Evolutionary conservation across 2,888 invertebrate species (phyloP).

Genomic region (Pogonocherus hispidulus): DNA sequence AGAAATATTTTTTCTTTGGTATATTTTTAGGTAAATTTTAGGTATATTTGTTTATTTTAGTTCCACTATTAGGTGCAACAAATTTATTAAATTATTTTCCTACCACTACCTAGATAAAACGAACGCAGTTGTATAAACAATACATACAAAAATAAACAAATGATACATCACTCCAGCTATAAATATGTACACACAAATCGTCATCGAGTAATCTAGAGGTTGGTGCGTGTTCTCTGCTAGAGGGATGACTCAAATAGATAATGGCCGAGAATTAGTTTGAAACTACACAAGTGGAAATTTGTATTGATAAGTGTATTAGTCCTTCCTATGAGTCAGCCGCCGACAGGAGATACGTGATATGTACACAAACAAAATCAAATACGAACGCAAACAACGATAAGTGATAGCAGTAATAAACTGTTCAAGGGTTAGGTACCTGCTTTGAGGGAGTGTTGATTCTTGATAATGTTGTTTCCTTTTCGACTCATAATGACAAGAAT

Average conservation of each 20-base stretch:
- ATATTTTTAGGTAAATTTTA: too few relatives aligned
- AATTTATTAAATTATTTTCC: too few relatives aligned
- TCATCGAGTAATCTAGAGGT: neutral
- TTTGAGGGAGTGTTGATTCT: too few relatives aligned
- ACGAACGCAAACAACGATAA: neutral
- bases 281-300: conserved; percentile 2
- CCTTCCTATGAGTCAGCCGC: neutral
- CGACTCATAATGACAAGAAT: too few relatives aligned
- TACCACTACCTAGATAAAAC: too few relatives aligned
- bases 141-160: neutral
- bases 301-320: conserved; percentile 9
- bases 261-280: neutral
- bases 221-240: too few relatives aligned
- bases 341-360: neutral
- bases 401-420: too few relatives aligned
- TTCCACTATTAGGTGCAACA: too few relatives aligned
- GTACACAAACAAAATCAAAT: conserved; percentile 13
- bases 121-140: neutral
- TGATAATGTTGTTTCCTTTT: too few relatives aligned
- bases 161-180: neutral
- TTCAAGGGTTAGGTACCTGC: too few relatives aligned
- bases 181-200: conserved; percentile 8
- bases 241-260: conserved; percentile 5
- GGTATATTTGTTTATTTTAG: too few relatives aligned
- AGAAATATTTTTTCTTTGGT: too few relatives aligned